phyloP scores from a whole-genome alignment of 1,140 invertebrate genomes.

The Gryllus bimaculatus region DNA sequence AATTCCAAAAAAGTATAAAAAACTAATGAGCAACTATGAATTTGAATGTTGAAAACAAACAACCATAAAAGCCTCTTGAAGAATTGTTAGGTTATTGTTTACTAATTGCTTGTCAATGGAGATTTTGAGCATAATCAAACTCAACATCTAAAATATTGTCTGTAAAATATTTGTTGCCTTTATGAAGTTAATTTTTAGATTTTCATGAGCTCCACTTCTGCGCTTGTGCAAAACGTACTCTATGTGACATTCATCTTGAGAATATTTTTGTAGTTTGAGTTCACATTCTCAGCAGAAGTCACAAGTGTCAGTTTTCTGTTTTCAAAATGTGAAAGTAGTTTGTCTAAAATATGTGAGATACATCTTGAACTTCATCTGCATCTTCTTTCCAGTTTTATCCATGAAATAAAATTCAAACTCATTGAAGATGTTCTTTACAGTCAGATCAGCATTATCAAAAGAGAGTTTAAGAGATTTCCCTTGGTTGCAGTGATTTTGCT shows the following conservation, averaged over 20 bases:
- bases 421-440: not conserved
- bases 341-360: not conserved
- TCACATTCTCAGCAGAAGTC: not conserved
- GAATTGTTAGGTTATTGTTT: no score
- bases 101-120: no score
- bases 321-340: not conserved
- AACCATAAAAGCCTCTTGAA: no score
- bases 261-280: not conserved
- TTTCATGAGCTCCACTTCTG: not conserved
- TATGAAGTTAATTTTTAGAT: not conserved
- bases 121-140: no score
- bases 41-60: no score
- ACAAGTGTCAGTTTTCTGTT: not conserved
- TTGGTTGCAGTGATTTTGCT: not conserved
- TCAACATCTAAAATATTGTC: conserved; percentile 2
- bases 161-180: not conserved
- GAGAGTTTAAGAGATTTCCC: not conserved
- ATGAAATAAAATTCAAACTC: not conserved
- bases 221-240: not conserved
- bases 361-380: conserved; percentile 6
- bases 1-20: not conserved
- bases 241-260: not conserved
- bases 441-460: not conserved
- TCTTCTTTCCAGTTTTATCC: not conserved
- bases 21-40: not conserved